These are phyloP conservation scores for Tetragonula carbonaria DNA, from an alignment of 2,888 invertebrate species.

Conservation along the genomic window DNA sequence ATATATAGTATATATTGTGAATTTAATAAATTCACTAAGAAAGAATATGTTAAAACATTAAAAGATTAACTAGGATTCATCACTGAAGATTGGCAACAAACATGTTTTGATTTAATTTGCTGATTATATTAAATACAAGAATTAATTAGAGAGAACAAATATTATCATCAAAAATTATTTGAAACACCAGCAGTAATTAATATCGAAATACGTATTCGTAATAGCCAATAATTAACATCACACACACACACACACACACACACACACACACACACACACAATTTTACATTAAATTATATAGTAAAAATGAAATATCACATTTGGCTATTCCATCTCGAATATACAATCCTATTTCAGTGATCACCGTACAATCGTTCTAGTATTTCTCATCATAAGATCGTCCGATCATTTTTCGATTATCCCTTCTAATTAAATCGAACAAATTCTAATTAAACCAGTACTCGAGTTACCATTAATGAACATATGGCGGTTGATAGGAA, in stretches of 20 bases:
- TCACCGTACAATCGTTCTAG: not conserved
- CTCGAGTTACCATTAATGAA: slow-evolving; percentile 6
- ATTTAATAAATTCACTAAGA: too few relatives aligned
- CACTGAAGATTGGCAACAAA: not conserved
- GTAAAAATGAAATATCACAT: not conserved
- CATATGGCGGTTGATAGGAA: not conserved
- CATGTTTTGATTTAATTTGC: not conserved
- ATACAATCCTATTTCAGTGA: not conserved
- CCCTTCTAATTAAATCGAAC: not conserved
- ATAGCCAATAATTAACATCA: not conserved
- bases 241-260: not conserved
- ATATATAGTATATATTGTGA: too few relatives aligned
- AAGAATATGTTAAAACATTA: too few relatives aligned
- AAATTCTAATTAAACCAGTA: not conserved
- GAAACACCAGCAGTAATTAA: not conserved
- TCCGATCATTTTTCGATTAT: not conserved
- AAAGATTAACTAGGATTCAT: too few relatives aligned
- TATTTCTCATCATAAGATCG: not conserved
- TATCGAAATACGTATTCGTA: not conserved
- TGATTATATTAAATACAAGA: not conserved
- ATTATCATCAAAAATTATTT: not conserved
- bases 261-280: too few relatives aligned
- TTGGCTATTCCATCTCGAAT: not conserved
- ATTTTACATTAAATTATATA: too few relatives aligned
- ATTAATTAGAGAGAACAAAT: not conserved